phyloP scores from a whole-genome alignment of 30 jellyfish, hydroid and myxozoan genomes.

The Phacellophora camtschatica region DNA sequence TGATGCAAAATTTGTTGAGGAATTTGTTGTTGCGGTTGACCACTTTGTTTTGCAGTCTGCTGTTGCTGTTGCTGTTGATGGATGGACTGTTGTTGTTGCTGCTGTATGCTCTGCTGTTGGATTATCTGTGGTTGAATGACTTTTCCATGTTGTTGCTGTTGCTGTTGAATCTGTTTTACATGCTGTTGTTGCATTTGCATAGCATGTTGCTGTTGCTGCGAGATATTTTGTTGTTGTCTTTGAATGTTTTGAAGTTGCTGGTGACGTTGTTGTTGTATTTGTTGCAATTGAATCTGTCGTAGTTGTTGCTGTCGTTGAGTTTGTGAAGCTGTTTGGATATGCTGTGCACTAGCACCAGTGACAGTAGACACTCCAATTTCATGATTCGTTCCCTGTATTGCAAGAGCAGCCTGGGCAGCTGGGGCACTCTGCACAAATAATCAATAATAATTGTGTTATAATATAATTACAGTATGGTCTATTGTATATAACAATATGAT shows the following conservation, averaged over 20 bases:
- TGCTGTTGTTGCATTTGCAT: not conserved
- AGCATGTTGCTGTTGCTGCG: conserved; percentile 40
- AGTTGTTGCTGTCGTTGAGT: conserved; percentile 38
- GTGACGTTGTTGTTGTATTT: conserved; percentile 9
- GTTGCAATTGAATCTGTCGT: conserved; percentile 19
- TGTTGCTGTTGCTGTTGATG: conserved; percentile 6
- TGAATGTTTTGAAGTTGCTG: conserved; percentile 33
- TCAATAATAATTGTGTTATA: no score
- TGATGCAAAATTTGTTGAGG: conserved; percentile 57
- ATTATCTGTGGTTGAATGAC: conserved; percentile 10
- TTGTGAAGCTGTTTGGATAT: conserved; percentile 30
- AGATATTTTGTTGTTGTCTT: conserved; percentile 21
- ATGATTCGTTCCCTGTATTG: conserved; percentile 78
- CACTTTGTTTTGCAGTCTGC: conserved; percentile 1
- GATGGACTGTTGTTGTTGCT: conserved; percentile 12
- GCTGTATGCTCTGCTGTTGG: conserved; percentile 20
- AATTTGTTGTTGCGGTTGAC: conserved; percentile 34
- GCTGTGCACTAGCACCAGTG: conserved; percentile 45
- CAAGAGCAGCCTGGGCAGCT: conserved; percentile 95
- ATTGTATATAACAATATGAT: no score
- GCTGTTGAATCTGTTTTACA: conserved; percentile 42
- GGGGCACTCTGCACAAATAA: conserved; percentile 81
- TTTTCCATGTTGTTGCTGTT: conserved; percentile 52
- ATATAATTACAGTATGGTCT: no score
- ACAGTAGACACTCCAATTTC: conserved; percentile 17